Conservation (phyloP, 2,888 invertebrate species). For the Odontothrips loti region DNA sequence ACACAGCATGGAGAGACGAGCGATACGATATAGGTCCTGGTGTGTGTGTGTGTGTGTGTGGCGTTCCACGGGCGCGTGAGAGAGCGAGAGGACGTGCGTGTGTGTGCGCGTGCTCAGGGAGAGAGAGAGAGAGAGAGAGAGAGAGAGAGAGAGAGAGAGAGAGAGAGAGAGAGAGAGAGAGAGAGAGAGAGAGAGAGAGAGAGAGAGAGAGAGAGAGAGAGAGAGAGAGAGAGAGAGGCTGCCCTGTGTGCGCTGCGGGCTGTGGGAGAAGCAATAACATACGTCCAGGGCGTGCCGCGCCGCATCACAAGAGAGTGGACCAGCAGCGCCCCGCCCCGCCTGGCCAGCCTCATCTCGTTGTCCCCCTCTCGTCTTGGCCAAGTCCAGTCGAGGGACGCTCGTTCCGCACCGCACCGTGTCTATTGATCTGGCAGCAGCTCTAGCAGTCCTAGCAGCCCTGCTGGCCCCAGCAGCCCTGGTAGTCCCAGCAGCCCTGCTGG, state of each 20-base stretch:
- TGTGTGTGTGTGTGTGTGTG: too few species aligned
- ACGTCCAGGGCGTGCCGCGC: neutral
- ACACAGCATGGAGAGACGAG: neutral
- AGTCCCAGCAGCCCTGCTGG: too few species aligned
- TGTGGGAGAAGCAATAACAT: constrained; percentile 14
- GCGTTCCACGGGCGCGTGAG: too few species aligned
- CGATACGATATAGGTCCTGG: too few species aligned
- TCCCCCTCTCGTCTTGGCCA: neutral
- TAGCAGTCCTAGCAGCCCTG: too few species aligned
- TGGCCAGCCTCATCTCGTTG: neutral
- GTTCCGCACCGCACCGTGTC: neutral
- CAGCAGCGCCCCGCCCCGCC: neutral
- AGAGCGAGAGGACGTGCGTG: too few species aligned
- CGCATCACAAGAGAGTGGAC: constrained; percentile 1
- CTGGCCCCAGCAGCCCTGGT: too few species aligned
- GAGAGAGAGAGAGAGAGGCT: neutral
- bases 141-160: constrained; percentile 1
- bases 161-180: constrained; percentile 1
- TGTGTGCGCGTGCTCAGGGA: neutral
- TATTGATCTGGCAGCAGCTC: too few species aligned
- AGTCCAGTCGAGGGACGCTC: neutral
- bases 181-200: neutral
- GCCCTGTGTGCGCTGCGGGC: neutral
- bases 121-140: neutral
- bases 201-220: too few species aligned